A percentile compares a stretch with the other conserved stretches of the same genome.
Evolutionary conservation across 2,888 invertebrate species (phyloP).

Genomic region (Myopa tessellatipennis): DNA sequence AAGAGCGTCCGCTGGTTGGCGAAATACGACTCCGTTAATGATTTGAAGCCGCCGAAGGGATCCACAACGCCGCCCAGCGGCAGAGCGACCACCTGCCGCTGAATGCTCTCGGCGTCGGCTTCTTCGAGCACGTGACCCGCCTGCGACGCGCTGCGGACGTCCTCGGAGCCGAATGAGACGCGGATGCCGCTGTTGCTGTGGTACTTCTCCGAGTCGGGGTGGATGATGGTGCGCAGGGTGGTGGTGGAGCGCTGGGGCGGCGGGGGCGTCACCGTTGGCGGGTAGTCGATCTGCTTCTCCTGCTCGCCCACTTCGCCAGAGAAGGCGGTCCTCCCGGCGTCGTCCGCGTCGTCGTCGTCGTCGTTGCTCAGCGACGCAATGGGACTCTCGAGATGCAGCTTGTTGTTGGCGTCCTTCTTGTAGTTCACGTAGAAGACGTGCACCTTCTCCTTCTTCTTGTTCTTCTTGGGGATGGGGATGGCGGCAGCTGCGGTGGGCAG

Average conservation of each 20-base stretch:
- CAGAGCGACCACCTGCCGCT: slow-evolving; percentile 73
- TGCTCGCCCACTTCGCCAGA: slow-evolving; percentile 71
- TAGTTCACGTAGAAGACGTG: slow-evolving; percentile 93
- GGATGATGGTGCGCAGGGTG: slow-evolving; percentile 84
- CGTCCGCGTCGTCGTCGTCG: slow-evolving; percentile 72
- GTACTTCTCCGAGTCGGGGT: slow-evolving; percentile 86
- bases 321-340: slow-evolving; percentile 69
- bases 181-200: slow-evolving; percentile 84
- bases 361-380: slow-evolving; percentile 80
- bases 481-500: slow-evolving; percentile 73
- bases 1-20: slow-evolving; percentile 59
- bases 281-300: slow-evolving; percentile 65
- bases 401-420: slow-evolving; percentile 82
- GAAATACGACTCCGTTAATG: slow-evolving; percentile 34
- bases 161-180: slow-evolving; percentile 82
- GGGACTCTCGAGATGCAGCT: slow-evolving; percentile 83
- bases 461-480: slow-evolving; percentile 69
- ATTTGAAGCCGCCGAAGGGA: slow-evolving; percentile 34
- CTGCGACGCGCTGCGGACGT: slow-evolving; percentile 68
- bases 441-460: slow-evolving; percentile 82
- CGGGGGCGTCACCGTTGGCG: slow-evolving; percentile 71
- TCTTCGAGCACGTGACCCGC: slow-evolving; percentile 69
- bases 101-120: slow-evolving; percentile 74
- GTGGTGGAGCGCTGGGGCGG: slow-evolving; percentile 76
- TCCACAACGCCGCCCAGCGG: slow-evolving; percentile 53